phyloP scores from a whole-genome alignment of 2,113 vertebrate species.

The pig (Sus scrofa) region T2T-Sscrofa CM000827.6:33555001-33555500 shows the following conservation, averaged over 20 bases:
- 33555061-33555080: neutral
- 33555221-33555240: constrained; percentile 51
- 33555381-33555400: fast-evolving
- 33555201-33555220: neutral
- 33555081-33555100: neutral
- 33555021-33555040: neutral
- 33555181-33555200: neutral
- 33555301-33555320: neutral
- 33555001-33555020: neutral
- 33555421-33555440: fast-evolving
- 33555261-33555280: neutral
- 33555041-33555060: neutral
- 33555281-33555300: neutral
- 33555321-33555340: fast-evolving
- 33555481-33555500: neutral
- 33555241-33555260: neutral
- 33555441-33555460: neutral
- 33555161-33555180: neutral
- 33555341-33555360: fast-evolving
- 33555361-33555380: fast-evolving
- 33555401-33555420: neutral
- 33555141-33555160: neutral
- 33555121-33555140: neutral
- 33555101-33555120: fast-evolving
- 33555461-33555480: neutral